phyloP scores from a whole-genome alignment of 2,888 invertebrate species.

The Hypercompe scribonia region DNA sequence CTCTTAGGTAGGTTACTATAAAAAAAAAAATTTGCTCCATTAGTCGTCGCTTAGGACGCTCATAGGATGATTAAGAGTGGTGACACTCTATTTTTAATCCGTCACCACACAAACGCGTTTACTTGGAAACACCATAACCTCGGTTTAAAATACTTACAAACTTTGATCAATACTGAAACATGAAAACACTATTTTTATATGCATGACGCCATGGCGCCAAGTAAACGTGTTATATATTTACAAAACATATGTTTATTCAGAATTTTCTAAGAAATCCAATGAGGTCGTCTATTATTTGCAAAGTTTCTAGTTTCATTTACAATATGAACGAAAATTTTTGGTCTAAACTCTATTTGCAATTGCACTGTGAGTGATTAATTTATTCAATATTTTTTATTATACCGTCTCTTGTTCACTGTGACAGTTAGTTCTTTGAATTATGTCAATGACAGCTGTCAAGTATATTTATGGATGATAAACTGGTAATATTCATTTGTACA shows the following conservation, averaged over 20 bases:
- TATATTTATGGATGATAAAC: conserved; percentile 41
- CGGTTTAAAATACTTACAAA: not conserved
- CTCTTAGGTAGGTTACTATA: too few relatives aligned
- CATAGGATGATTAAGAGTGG: too few relatives aligned
- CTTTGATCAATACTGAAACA: conserved; percentile 4
- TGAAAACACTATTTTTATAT: not conserved
- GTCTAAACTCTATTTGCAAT: not conserved
- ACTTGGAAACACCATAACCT: not conserved
- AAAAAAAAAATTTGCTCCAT: too few relatives aligned
- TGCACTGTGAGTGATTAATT: conserved; percentile 6
- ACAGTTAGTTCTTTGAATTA: conserved; percentile 42
- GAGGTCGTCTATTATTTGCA: conserved; percentile 33
- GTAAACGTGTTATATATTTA: conserved; percentile 18
- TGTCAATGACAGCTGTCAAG: conserved; percentile 53
- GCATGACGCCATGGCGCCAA: conserved; percentile 18
- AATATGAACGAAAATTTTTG: not conserved
- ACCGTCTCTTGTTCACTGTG: conserved; percentile 30
- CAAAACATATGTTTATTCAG: conserved; percentile 26
- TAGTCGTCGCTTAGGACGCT: too few relatives aligned
- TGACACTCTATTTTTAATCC: too few relatives aligned
- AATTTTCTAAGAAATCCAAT: conserved; percentile 27
- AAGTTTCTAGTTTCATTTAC: conserved; percentile 17
- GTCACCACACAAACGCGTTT: not conserved
- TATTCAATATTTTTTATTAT: conserved; percentile 8
- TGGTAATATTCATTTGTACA: conserved; percentile 36